A percentile compares a stretch with the other conserved stretches of the same genome.
These are phyloP conservation scores for Alauda arvensis DNA, from an alignment of 2,797 vertebrate genomes.

Conservation along the genomic window DNA sequence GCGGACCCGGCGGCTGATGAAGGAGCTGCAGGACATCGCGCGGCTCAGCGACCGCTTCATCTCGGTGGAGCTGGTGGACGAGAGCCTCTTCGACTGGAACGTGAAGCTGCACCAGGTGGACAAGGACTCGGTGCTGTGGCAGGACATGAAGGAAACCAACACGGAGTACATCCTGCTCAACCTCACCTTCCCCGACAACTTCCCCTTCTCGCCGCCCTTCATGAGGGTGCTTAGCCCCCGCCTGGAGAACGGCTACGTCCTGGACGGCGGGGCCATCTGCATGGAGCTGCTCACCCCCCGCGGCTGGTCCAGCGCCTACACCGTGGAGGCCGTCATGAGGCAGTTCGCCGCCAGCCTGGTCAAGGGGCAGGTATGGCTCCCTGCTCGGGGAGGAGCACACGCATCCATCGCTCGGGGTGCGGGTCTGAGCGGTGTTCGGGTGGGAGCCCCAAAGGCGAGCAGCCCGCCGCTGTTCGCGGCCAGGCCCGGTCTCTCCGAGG, in stretches of 20 bases:
- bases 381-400: neutral
- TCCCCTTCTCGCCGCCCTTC: constrained; percentile 98
- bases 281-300: constrained; percentile 98
- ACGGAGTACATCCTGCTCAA: constrained; percentile 98
- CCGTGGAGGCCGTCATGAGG: constrained; percentile 98
- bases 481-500: neutral
- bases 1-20: constrained; percentile 95
- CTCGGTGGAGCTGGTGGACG: constrained; percentile 97
- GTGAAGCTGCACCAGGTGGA: constrained; percentile 99
- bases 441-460: neutral
- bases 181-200: constrained; percentile 98
- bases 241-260: constrained; percentile 97
- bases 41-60: constrained; percentile 97
- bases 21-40: constrained; percentile 98
- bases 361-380: constrained; percentile 93
- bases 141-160: constrained; percentile 99
- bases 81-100: constrained; percentile 99
- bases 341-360: constrained; percentile 98
- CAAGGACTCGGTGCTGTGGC: constrained; percentile 99
- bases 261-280: constrained; percentile 98
- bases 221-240: constrained; percentile 97
- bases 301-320: constrained; percentile 99
- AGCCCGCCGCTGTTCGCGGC: neutral
- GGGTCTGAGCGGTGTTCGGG: neutral
- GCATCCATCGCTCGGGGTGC: neutral